A percentile compares a stretch with the other conserved stretches of the same genome.
phyloP scores from a whole-genome alignment of 2,797 vertebrate genomes.

The Manis pentadactyla region DNA sequence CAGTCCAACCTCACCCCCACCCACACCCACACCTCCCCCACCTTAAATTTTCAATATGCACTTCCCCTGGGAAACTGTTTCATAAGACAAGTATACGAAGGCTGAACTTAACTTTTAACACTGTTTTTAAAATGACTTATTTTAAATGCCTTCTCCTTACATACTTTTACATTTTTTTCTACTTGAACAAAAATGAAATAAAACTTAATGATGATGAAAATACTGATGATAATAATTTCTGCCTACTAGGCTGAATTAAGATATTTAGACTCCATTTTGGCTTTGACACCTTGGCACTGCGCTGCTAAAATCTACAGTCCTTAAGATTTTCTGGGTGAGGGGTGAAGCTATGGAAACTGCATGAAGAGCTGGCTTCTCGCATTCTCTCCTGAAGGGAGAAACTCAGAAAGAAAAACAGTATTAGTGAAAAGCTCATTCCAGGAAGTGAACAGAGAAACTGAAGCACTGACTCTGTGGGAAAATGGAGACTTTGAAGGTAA shows the following conservation, averaged over 20 bases:
- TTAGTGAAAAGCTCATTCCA: slow-evolving; percentile 71
- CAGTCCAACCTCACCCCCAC: too few relatives aligned
- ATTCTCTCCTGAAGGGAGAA: slow-evolving; percentile 71
- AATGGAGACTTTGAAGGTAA: slow-evolving; percentile 72
- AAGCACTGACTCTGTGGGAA: slow-evolving; percentile 73
- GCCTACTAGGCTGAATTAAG: slow-evolving; percentile 41
- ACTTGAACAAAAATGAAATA: slow-evolving; percentile 31
- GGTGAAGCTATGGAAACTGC: slow-evolving; percentile 81
- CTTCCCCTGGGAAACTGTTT: neutral
- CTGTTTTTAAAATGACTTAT: neutral
- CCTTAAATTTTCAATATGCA: neutral
- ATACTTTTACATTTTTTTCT: neutral
- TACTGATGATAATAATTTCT: slow-evolving; percentile 32
- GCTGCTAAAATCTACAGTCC: slow-evolving; percentile 32
- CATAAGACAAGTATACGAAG: neutral
- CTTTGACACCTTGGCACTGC: slow-evolving; percentile 25
- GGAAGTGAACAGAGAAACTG: slow-evolving; percentile 73
- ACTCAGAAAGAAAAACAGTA: slow-evolving; percentile 64
- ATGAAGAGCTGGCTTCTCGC: slow-evolving; percentile 69
- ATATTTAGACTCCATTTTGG: slow-evolving; percentile 54
- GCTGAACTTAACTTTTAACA: neutral
- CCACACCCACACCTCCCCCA: accelerated
- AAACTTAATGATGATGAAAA: slow-evolving; percentile 40
- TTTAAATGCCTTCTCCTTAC: neutral
- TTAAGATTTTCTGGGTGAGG: slow-evolving; percentile 80